Evolutionary conservation across 2,113 vertebrate genomes (phyloP).

Genomic region (Plectropomus leopardus): DNA sequence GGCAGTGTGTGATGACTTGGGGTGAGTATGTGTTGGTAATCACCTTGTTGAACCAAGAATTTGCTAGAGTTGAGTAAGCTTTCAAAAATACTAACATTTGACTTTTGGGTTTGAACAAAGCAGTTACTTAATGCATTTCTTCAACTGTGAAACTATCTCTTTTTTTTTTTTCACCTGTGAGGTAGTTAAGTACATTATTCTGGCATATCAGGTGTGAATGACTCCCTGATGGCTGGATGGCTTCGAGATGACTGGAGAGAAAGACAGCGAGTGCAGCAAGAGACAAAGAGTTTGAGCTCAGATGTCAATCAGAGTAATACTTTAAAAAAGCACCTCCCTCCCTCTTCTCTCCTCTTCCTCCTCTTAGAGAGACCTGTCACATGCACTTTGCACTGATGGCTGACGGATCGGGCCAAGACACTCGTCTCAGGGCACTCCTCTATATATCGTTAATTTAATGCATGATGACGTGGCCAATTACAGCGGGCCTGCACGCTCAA

Average conservation of each 20-base stretch:
- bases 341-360: slow-evolving; percentile 67
- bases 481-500: slow-evolving; percentile 89
- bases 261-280: slow-evolving; percentile 33
- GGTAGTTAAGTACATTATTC: neutral
- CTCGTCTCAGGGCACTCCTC: slow-evolving; percentile 91
- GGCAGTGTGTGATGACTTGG: too few relatives aligned
- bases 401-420: slow-evolving; percentile 92
- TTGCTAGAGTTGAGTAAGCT: neutral
- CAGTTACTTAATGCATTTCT: neutral
- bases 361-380: slow-evolving; percentile 83
- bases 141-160: neutral
- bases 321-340: slow-evolving; percentile 67
- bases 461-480: slow-evolving; percentile 95
- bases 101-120: neutral
- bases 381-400: slow-evolving; percentile 87
- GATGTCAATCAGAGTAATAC: slow-evolving; percentile 74
- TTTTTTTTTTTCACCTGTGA: neutral
- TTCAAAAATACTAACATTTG: neutral
- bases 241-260: slow-evolving; percentile 36
- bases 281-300: slow-evolving; percentile 63
- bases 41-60: too few relatives aligned
- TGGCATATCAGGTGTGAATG: slow-evolving; percentile 21
- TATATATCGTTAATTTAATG: slow-evolving; percentile 93
- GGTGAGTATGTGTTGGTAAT: too few relatives aligned
- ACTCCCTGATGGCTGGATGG: slow-evolving; percentile 22